Evolutionary conservation across 2,797 vertebrate genomes (phyloP), one percentile per base, ranked within the genome.

Genomic region (Falco concolor): DNA sequence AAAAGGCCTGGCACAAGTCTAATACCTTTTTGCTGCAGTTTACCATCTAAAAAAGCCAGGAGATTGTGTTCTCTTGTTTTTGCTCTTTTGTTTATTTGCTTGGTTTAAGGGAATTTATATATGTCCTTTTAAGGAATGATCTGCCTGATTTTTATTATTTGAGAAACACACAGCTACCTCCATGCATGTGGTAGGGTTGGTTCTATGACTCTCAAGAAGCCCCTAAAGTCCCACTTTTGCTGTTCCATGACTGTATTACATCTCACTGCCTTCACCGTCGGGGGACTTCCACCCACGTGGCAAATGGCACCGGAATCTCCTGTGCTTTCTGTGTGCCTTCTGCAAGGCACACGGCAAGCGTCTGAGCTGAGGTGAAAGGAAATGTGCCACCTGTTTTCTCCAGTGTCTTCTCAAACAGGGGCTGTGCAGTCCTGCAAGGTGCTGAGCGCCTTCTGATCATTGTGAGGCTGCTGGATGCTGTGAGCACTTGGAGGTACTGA

Each of bases 371-470:
- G 27, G 38, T 52, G 36, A 76, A 82, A 65, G 34, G 42, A 75
- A 89, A 61, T 1, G 0, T 57, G 49, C 11, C n/a, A 28, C 10
- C 7, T 1, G 0, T 75, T 87, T 77, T 50, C n/a, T 83, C 10
- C 30, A 10, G 10, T 8, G 10, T 75, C 34, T 84, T 49, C 75
- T 79, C 1, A 0, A 79, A 45, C 2, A 60, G 28, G 6, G 21
- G 3, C 38, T 73, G 30, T 44, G 22, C 23, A 40, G 10, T 52
- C 36, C 67, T 76, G 27, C 44, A 85, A 76, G n/a, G 10, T 47
- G 9, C 40, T 0, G 0, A 61, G 23, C 4, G 1, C 36, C 38
- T 64, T 78, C 57, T 61, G 32, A 22, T 67, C 25, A 25, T 86
- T 1, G 0, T 42, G 60, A 70, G 8, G 32, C n/a, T 84, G 57